Base-by-base conservation (phyloP, 2,888 invertebrate species). In the Agrotis segetum region DNA sequence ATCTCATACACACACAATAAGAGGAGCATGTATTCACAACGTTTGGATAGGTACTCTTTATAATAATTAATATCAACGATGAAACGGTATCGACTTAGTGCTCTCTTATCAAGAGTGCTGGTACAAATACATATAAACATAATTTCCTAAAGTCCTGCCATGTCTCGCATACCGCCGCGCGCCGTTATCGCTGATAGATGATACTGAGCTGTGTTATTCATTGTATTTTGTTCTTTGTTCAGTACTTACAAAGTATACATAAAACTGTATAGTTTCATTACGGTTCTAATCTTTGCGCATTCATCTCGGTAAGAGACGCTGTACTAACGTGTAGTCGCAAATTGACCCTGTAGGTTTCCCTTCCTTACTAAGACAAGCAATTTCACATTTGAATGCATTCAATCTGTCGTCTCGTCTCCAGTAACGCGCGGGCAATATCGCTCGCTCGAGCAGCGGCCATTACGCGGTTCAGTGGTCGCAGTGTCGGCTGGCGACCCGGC, bases 371-470 rank as follows among this genome's bases (percentile, higher is more conserved):
- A 64, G 67, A 73, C 63, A 63, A 81, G 58, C 70, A 81, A 86
- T 82, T 82, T 85, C 79, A 81, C 85, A 86, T 85, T 77, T 74
- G 81, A 81, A 73, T 73, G 85, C 79, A 74, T 74, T 77, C 83
- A 77, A 76, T 79, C 77, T 66, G 70, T 71, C 74, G 73, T 63
- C 53, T 71, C 74, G 73, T 63, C 53, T 55, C 24, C 55, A 53
- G 50, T 72, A 73, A 53, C 47, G 60, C 50, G 40, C 61, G 53
- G 29, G 63, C 69, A 72, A 69, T 77, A 74, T 74, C 74, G 72
- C 74, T 71, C 84, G 82, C 77, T 77, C 72, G 63, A 74, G 55
- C 72, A 64, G 72, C 73, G 61, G 7, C 78, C 63, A 79, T 84
- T 68, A 65, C 82, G 73, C 78, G 86, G 82, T 34, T 71, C 75